Evolutionary conservation across 2,113 vertebrate species (phyloP).

Genomic region (Brachyhypopomus occidentalis): DNA sequence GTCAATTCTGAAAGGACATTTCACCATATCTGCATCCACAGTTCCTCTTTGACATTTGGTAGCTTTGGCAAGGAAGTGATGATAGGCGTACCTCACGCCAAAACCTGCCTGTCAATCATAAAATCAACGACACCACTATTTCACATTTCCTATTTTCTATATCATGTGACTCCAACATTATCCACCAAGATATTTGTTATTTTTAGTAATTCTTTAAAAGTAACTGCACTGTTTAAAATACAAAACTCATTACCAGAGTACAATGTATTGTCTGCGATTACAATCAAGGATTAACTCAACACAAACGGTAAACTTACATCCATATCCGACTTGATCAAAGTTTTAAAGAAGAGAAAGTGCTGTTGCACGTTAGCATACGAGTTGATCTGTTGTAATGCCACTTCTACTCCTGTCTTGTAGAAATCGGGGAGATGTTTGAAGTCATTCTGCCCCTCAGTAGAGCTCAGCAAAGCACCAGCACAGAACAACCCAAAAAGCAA

Average conservation of each 20-base stretch:
- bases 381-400: constrained; percentile 66
- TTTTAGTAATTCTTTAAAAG: too few species aligned
- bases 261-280: too few species aligned
- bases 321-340: constrained; percentile 49
- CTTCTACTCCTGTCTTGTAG: constrained; percentile 67
- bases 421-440: constrained; percentile 55
- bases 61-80: constrained; percentile 71
- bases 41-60: constrained; percentile 68
- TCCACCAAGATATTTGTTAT: too few species aligned
- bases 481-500: constrained; percentile 34
- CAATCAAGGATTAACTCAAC: too few species aligned
- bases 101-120: constrained; percentile 61
- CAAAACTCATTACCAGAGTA: neutral
- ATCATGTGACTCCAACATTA: neutral
- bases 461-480: constrained; percentile 34
- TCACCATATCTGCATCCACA: neutral
- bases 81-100: constrained; percentile 59
- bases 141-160: neutral
- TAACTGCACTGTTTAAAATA: too few species aligned
- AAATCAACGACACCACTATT: neutral
- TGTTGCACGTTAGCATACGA: constrained; percentile 56
- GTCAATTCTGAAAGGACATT: constrained; percentile 69
- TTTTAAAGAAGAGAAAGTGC: constrained; percentile 70
- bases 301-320: constrained; percentile 60
- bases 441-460: constrained; percentile 48